Conservation (phyloP, 1,140 invertebrate genomes). For the Trinorchestia longiramus region DNA sequence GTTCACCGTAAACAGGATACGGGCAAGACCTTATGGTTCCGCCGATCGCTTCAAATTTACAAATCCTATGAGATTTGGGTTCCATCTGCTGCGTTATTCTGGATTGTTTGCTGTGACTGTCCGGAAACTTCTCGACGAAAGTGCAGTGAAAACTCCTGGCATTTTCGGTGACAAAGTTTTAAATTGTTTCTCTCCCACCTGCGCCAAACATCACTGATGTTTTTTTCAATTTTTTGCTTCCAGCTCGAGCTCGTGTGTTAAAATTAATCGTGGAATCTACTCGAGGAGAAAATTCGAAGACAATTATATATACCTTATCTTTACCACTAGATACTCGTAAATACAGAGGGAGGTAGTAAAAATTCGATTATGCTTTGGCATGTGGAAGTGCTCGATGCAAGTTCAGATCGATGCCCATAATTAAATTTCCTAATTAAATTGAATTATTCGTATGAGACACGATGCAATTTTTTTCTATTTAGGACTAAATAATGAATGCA, state of each 20-base stretch:
- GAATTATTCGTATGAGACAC: too few relatives aligned
- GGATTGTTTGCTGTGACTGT: background rate
- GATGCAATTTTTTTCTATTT: too few relatives aligned
- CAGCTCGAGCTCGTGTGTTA: background rate
- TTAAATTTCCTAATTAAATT: too few relatives aligned
- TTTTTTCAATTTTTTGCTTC: background rate
- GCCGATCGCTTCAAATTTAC: background rate
- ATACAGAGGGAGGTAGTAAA: too few relatives aligned
- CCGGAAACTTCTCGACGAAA: background rate
- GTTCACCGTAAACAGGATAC: conserved; percentile 38
- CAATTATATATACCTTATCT: background rate
- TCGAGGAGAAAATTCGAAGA: background rate
- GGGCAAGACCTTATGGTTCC: background rate
- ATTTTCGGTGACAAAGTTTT: background rate
- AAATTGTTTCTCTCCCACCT: background rate
- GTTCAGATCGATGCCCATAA: too few relatives aligned
- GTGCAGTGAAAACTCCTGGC: background rate
- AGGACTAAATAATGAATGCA: too few relatives aligned
- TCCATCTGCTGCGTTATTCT: background rate
- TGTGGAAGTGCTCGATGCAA: too few relatives aligned
- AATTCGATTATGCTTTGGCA: too few relatives aligned
- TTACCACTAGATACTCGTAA: too few relatives aligned
- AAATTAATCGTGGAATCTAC: background rate
- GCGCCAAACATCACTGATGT: background rate
- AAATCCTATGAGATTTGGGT: background rate